phyloP scores from a whole-genome alignment of 2,797 vertebrate genomes.

The Typhlichthys subterraneus region DNA sequence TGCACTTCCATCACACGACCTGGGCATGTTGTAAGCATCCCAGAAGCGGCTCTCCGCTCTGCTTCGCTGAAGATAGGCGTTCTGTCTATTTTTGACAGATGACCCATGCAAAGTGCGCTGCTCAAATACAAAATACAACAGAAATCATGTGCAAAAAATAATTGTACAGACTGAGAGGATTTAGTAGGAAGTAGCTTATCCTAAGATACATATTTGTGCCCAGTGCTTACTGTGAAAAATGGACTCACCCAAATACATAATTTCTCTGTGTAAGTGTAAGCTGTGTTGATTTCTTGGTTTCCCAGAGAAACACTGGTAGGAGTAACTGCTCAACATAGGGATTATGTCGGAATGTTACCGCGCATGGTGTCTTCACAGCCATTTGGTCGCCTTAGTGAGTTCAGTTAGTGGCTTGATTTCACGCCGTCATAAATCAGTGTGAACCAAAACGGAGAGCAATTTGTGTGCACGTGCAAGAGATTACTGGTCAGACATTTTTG shows the following conservation, averaged over 20 bases:
- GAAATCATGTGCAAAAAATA: no score
- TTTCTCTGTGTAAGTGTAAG: slow-evolving; percentile 11
- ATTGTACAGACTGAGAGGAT: no score
- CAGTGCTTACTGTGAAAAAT: slow-evolving; percentile 11
- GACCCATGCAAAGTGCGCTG: no score
- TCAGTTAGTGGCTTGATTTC: background rate
- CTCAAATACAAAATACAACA: no score
- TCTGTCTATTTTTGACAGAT: no score
- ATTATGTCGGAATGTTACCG: slow-evolving; percentile 4
- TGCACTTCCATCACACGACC: no score
- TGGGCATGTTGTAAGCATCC: no score
- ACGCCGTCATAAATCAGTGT: background rate
- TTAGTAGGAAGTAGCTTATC: slow-evolving; percentile 4
- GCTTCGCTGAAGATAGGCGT: no score
- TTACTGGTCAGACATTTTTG: no score
- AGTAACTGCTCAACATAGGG: slow-evolving; percentile 1
- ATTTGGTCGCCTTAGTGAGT: no score
- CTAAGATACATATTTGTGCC: slow-evolving; percentile 28
- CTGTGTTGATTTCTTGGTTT: slow-evolving; percentile 19
- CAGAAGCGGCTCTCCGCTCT: no score
- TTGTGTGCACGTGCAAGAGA: no score
- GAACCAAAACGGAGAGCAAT: background rate
- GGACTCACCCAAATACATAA: slow-evolving; percentile 24
- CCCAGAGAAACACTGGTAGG: slow-evolving; percentile 10
- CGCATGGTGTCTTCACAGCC: background rate